phyloP scores from a whole-genome alignment of 35 echinoderm and acorn worm genomes.

The Hemicentrotus pulcherrimus region DNA sequence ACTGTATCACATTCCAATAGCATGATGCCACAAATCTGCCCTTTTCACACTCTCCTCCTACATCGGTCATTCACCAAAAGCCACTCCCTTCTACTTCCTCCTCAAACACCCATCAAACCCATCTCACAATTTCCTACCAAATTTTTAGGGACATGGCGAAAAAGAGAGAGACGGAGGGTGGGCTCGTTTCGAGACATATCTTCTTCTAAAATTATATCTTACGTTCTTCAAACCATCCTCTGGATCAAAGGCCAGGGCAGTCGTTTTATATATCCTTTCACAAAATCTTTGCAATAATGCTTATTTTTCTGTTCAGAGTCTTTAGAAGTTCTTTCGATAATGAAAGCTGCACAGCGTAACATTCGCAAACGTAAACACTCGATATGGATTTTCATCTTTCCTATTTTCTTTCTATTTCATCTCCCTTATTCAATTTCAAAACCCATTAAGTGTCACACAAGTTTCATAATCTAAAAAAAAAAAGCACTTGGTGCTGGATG shows the following conservation, averaged over 20 bases:
- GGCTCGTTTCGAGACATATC: background rate
- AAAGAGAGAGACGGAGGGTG: background rate
- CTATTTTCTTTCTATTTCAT: background rate
- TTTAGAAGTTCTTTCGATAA: background rate
- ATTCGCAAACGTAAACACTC: background rate
- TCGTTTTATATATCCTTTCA: background rate
- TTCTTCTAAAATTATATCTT: background rate
- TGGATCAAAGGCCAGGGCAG: background rate
- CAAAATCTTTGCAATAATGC: background rate
- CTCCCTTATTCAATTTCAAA: background rate
- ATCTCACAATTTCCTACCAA: slow-evolving; percentile 18
- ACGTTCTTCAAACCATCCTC: background rate
- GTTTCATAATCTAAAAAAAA: background rate
- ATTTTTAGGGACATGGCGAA: background rate
- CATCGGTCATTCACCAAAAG: slow-evolving; percentile 26
- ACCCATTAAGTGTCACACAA: background rate
- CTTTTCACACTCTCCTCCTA: slow-evolving; percentile 2
- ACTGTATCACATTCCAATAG: background rate
- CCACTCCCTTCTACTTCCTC: background rate
- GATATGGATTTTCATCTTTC: background rate
- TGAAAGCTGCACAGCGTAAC: background rate
- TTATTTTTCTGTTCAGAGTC: background rate
- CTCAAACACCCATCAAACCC: background rate
- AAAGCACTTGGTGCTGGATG: background rate
- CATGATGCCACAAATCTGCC: background rate